Conservation (phyloP, 2,113 vertebrate genomes). For the Megaceryle maxima region DNA sequence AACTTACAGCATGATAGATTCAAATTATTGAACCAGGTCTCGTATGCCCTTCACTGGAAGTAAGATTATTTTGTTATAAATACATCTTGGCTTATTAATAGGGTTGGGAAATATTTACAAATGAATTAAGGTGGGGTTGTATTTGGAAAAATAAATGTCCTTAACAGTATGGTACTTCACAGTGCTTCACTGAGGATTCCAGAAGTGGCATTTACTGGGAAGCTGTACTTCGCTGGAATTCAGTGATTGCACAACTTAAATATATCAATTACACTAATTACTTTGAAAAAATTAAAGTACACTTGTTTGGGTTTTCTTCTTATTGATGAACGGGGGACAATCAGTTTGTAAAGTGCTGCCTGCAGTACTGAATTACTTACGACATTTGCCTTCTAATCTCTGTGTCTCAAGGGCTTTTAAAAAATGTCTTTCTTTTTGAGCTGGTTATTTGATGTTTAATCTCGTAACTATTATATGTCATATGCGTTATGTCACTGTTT, state of each 20-base stretch:
- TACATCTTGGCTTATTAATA: not conserved
- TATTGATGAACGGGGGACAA: not conserved
- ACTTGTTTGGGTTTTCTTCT: not conserved
- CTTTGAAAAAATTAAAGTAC: not conserved
- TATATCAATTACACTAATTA: not conserved
- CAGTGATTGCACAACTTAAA: not conserved
- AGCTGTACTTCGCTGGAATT: not conserved
- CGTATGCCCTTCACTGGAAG: not conserved
- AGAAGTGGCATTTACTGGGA: not conserved
- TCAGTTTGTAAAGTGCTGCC: not conserved
- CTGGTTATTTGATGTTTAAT: not conserved
- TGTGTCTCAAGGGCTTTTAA: not conserved
- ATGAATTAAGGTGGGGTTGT: not conserved
- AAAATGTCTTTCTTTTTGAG: not conserved
- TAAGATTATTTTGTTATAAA: not conserved
- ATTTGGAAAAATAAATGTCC: constrained; percentile 1
- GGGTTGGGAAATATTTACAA: not conserved
- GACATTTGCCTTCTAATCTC: not conserved
- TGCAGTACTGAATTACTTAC: not conserved
- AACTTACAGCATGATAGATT: not conserved
- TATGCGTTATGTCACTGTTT: not conserved
- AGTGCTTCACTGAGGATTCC: not conserved
- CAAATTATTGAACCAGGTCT: not conserved
- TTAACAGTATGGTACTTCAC: not conserved
- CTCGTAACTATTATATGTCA: not conserved